phyloP scores from a whole-genome alignment of 2,113 vertebrate genomes.

The Ailuropoda melanoleuca region DNA sequence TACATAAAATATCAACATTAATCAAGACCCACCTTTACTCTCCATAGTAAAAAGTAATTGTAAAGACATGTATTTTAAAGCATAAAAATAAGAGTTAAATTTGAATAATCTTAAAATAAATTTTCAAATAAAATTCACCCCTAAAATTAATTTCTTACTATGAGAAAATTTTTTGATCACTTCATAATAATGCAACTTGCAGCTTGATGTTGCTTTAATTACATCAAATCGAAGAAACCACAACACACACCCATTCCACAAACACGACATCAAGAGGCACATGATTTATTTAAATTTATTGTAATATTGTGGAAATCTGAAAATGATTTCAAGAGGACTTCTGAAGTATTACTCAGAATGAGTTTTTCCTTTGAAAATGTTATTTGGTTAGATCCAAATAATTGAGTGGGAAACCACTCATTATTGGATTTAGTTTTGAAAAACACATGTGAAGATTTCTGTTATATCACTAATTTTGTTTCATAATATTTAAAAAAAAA shows the following conservation, averaged over 20 bases:
- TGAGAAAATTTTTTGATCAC: background rate
- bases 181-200: background rate
- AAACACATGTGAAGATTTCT: background rate
- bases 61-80: background rate
- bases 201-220: background rate
- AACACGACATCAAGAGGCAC: background rate
- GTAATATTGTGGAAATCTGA: background rate
- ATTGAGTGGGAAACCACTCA: background rate
- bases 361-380: background rate
- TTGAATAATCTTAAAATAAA: background rate
- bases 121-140: background rate
- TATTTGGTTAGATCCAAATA: background rate
- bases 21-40: background rate
- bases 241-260: background rate
- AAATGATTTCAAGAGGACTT: background rate
- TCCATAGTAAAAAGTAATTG: background rate
- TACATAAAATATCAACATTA: background rate
- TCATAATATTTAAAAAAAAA: background rate
- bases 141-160: background rate
- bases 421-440: background rate
- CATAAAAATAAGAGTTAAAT: background rate
- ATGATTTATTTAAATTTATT: background rate
- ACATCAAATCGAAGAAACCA: background rate
- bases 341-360: background rate
- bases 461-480: background rate